Evolutionary conservation across 2,888 invertebrate species (phyloP).

Genomic region (Thera britannica): DNA sequence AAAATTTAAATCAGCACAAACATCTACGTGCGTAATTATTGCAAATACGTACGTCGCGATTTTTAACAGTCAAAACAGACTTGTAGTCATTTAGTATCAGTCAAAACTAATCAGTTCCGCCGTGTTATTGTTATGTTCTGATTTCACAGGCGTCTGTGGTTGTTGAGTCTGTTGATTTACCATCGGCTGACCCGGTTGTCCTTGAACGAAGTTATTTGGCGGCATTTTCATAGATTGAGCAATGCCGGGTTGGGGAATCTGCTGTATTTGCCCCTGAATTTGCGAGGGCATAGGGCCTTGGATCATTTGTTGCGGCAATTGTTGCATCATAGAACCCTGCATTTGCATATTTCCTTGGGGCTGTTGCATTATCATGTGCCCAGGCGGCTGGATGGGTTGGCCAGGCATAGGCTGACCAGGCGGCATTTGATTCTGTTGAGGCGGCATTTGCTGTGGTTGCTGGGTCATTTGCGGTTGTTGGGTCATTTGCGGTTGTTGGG

Average conservation of each 20-base stretch:
- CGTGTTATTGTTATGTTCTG: constrained; percentile 83
- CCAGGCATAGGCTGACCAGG: constrained; percentile 60
- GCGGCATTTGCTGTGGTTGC: constrained; percentile 38
- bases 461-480: constrained; percentile 14
- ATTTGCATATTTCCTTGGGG: constrained; percentile 47
- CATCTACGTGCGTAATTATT: constrained; percentile 33
- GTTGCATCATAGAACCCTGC: constrained; percentile 47
- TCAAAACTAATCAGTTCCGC: constrained; percentile 94
- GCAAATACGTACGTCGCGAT: constrained; percentile 36
- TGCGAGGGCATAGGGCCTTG: constrained; percentile 44
- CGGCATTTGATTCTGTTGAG: constrained; percentile 40
- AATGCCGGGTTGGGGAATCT: constrained; percentile 20
- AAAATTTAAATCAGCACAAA: constrained; percentile 35
- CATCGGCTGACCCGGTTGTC: constrained; percentile 31
- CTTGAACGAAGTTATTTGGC: constrained; percentile 37
- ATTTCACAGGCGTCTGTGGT: constrained; percentile 64
- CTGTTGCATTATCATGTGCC: constrained; percentile 56
- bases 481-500: constrained; percentile 44
- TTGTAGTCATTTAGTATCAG: constrained; percentile 68
- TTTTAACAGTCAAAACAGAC: constrained; percentile 61
- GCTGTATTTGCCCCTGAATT: constrained; percentile 46
- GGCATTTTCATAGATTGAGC: constrained; percentile 42
- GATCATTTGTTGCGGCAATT: constrained; percentile 41
- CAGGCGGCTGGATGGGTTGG: constrained; percentile 52
- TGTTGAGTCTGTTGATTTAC: constrained; percentile 49